Evolutionary conservation across 2,113 vertebrate species (phyloP), one percentile per base, ranked within the genome.

Genomic region (Sylvietta virens): DNA sequence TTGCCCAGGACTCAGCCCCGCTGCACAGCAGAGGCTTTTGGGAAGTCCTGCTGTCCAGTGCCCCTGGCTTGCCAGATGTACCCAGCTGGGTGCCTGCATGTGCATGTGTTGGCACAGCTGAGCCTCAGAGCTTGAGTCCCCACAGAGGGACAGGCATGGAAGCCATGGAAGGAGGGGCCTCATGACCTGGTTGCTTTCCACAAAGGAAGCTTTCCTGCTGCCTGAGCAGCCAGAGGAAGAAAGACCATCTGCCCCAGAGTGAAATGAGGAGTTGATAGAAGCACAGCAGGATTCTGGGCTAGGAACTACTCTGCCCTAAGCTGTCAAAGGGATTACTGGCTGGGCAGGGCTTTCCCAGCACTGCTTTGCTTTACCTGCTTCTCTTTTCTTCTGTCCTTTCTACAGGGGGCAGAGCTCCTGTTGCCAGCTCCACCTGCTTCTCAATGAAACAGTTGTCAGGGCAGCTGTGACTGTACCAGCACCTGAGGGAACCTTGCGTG

Each of bases 391-490:
- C 53, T 57, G 24, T 87, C 37, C 23, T 82, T 81, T 51, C 70
- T 42, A 37, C 66, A 92, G 90, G 1, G 4, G 44, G 23, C 74
- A 88, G 30, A 80, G 39, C 62, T 94, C 70, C 61, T 61, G 28
- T 26, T 47, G 37, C 87, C 15, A 5, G 14, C 85, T 90, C 50
- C 45, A 47, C 2, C 1, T 65, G 62, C 39, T 93, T 31, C 33
- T 40, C 27, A 73, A 61, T 42, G 58, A 88, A 73, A 54, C 26
- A 4, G n/a, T 17, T 54, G 23, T 13, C 0, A 0, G 6, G 20
- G 33, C 28, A 72, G 78, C 70, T 16, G 10, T 58, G 14, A 26
- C 24, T 44, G 26, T 70, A n/a, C 73, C 61, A 89, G 26, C 42
- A 47, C n/a, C 65, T 0, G 7, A 93, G 62, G 57, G 82, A 64